Percentiles rank a stretch among this genome's conserved stretches.
These are phyloP conservation scores for Loxodonta africana DNA, from an alignment of 2,113 vertebrate genomes.

Conservation along the genomic window DNA sequence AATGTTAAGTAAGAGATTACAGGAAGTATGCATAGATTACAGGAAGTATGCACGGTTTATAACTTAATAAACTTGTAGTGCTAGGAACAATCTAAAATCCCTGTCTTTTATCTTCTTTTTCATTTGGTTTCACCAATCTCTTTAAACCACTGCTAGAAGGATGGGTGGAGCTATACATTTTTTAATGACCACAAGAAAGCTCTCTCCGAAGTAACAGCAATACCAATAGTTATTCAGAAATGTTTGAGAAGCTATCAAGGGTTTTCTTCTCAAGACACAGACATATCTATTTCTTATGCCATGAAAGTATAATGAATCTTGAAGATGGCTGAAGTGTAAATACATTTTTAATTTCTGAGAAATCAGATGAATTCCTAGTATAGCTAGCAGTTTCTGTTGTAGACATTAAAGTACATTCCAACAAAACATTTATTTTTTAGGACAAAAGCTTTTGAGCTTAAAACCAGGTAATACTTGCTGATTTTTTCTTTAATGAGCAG, in stretches of 20 bases:
- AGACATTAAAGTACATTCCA: background rate
- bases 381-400: background rate
- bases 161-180: constrained; percentile 41
- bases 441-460: constrained; percentile 60
- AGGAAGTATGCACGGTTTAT: constrained; percentile 80
- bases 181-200: constrained; percentile 68
- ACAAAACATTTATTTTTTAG: background rate
- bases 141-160: constrained; percentile 75
- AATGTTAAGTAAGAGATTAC: constrained; percentile 87
- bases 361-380: constrained; percentile 14
- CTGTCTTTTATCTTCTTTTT: constrained; percentile 76
- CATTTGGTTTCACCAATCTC: constrained; percentile 51
- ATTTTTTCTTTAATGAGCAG: background rate
- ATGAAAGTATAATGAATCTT: background rate
- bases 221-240: constrained; percentile 33
- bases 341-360: constrained; percentile 53
- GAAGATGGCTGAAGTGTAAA: background rate
- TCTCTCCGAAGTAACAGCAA: background rate
- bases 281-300: constrained; percentile 26
- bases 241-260: constrained; percentile 30
- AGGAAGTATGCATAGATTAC: constrained; percentile 82
- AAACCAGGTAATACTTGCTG: background rate
- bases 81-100: constrained; percentile 80
- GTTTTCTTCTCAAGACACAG: constrained; percentile 48
- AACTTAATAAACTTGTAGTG: constrained; percentile 85